These are phyloP conservation scores for Polydrusus tereticollis DNA, from an alignment of 2,888 invertebrate species.

Conservation along the genomic window DNA sequence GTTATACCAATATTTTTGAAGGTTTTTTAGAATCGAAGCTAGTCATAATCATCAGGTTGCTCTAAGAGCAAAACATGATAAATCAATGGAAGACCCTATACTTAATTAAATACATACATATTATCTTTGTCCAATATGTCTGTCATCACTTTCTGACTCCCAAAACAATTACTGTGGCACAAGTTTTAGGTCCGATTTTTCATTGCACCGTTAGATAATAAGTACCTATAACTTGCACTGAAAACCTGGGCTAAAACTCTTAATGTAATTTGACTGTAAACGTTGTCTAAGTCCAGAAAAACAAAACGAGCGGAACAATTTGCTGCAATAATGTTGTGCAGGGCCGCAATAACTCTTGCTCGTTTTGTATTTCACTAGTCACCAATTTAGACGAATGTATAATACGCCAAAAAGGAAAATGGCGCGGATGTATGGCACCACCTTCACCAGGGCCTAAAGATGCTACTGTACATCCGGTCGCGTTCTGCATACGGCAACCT, in stretches of 20 bases:
- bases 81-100: conserved; percentile 39
- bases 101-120: conserved; percentile 1
- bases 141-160: conserved; percentile 55
- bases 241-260: conserved; percentile 1
- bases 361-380: neutral
- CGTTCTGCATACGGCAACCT: conserved; percentile 39
- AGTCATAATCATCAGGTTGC: conserved; percentile 28
- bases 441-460: conserved; percentile 61
- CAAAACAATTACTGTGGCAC: conserved; percentile 64
- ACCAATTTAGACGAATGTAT: conserved; percentile 15
- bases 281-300: neutral
- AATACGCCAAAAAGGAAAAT: conserved; percentile 14
- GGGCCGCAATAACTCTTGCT: neutral
- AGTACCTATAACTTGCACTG: conserved; percentile 19
- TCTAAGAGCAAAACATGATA: conserved; percentile 35
- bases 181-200: conserved; percentile 51
- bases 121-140: conserved; percentile 25
- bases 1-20: conserved; percentile 43
- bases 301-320: neutral
- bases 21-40: conserved; percentile 43
- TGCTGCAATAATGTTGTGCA: conserved; percentile 7
- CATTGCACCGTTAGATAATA: conserved; percentile 37
- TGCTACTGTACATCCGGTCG: conserved; percentile 47
- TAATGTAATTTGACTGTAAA: conserved; percentile 8
- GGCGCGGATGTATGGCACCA: conserved; percentile 25